Base-by-base conservation (phyloP, 2,113 vertebrate genomes). In the Serinus canaria region DNA sequence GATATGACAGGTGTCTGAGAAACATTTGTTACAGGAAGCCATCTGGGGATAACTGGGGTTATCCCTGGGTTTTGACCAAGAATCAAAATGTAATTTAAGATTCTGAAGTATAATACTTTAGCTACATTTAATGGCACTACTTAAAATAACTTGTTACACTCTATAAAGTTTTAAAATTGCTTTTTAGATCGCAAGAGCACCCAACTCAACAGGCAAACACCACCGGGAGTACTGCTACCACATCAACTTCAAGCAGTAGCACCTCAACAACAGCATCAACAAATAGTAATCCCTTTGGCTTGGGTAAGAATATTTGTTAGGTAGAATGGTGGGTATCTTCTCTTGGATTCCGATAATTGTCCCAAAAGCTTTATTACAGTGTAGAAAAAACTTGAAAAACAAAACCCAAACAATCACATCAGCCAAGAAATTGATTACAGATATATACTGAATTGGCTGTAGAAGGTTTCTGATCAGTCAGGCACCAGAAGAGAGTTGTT, bases 181-280 rank as follows among this genome's bases (percentile, higher is more conserved):
- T 44, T 72, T 95, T 79, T 68, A 98, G 98, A 95, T 96, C 98
- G 70, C 98, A 98, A 94, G 98, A 98, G 78, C 94, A 97, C 56
- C 49, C 98, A 93, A 41, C 95, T 96, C 98, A 97, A 77, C 98
- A 98, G 80, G 88, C 98, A 88, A 97, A 69, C 74, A 96, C 83
- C 70, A 68, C 96, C 91, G 97, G 96, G 89, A 98, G 83, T 94
- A 96, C 87, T 90, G 84, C 87, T 89, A 96, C 97, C 14, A 97
- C 96, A 41, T 95, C 98, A 60, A 87, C 97, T 63, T 84, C 98
- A 95, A 95, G 98, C 77, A 98, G 64, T 93, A 98, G 89, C 95
- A 98, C 96, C 22, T 92, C 98, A 87, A 97, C 97, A 66, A 47
- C 97, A 89, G 47, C 97, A 60, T 96, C 98, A 94, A 92, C 98